A percentile compares a stretch with the other conserved stretches of the same genome.
Conservation (phyloP, 2,888 invertebrate genomes). For the Euzetes globulus region DNA sequence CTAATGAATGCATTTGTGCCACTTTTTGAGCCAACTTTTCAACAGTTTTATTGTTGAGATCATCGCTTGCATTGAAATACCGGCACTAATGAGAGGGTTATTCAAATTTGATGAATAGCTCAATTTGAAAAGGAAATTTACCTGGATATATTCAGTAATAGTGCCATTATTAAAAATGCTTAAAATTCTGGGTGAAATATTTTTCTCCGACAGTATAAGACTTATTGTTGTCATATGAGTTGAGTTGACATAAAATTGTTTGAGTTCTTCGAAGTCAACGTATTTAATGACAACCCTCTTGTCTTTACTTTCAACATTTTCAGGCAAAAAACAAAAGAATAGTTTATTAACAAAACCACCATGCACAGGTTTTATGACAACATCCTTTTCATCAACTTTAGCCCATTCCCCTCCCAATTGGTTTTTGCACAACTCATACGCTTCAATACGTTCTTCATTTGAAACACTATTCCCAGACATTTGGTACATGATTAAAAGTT, state of each 20-base stretch:
- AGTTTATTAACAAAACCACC: background rate
- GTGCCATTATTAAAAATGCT: background rate
- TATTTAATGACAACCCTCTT: background rate
- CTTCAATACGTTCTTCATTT: too few relatives aligned
- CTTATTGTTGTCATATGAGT: background rate
- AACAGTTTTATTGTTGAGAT: background rate
- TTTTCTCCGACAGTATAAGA: background rate
- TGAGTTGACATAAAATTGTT: background rate
- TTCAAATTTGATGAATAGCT: background rate
- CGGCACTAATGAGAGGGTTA: background rate
- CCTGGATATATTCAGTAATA: constrained; percentile 19
- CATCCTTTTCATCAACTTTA: background rate
- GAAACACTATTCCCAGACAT: too few relatives aligned
- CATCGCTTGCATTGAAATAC: constrained; percentile 3
- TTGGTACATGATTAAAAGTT: too few relatives aligned
- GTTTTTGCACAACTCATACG: background rate
- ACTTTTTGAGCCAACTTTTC: background rate
- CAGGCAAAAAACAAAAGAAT: background rate
- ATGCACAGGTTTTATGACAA: background rate
- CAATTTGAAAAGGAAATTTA: too few relatives aligned
- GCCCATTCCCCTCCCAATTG: background rate
- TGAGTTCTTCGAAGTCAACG: background rate
- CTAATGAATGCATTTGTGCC: constrained; percentile 20
- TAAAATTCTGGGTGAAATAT: constrained; percentile 9
- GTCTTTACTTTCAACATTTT: background rate